Conservation (phyloP, 2,113 vertebrate genomes). For the Emydura subglobosa region DNA sequence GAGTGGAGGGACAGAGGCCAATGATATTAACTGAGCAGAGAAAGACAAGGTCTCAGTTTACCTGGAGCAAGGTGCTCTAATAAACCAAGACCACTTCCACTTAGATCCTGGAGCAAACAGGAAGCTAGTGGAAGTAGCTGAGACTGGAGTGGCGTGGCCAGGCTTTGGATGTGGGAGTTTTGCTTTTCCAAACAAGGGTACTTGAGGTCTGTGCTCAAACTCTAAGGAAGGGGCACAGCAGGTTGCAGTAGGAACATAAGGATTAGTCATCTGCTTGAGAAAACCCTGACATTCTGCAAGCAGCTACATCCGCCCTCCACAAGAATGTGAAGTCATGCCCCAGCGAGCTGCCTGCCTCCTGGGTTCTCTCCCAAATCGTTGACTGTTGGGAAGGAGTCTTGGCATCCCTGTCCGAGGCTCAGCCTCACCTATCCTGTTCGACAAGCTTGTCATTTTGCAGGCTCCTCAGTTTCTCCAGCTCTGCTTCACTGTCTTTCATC, state of each 20-base stretch:
- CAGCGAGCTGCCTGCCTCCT: conserved; percentile 10
- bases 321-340: conserved; percentile 58
- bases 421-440: conserved; percentile 84
- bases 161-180: neutral
- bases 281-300: conserved; percentile 29
- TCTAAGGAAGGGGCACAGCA: neutral
- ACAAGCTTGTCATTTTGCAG: conserved; percentile 79
- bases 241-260: neutral
- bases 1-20: neutral
- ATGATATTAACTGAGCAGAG: neutral
- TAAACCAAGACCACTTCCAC: neutral
- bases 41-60: neutral
- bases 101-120: neutral
- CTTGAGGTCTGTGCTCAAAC: neutral
- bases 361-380: neutral
- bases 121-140: neutral
- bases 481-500: conserved; percentile 82
- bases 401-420: neutral
- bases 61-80: conserved; percentile 8
- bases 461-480: conserved; percentile 81
- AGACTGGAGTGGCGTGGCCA: neutral
- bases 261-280: conserved; percentile 34
- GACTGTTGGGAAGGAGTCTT: neutral
- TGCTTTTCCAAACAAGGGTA: neutral
- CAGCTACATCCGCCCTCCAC: conserved; percentile 11